Evolutionary conservation across 2,113 vertebrate genomes (phyloP), one percentile per base, ranked within the genome.

Genomic region (Sphaerodactylus townsendi): DNA sequence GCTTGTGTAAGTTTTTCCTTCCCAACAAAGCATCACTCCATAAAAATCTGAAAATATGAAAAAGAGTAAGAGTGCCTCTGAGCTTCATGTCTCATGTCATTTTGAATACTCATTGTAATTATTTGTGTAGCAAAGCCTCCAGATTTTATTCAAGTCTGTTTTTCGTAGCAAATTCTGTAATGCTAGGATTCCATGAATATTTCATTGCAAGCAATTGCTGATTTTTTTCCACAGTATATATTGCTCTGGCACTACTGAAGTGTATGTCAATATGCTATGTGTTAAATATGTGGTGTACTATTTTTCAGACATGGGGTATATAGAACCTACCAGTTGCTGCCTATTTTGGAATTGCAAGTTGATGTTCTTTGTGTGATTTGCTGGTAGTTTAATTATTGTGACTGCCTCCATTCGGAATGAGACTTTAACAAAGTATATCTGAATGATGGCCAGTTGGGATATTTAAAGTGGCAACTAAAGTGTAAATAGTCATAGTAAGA

Each of bases 191-290:
- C 66, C 19, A 28, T 41, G 21, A 44, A 33, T 33, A 19, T 72
- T 62, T 56, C n/a, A 48, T 64, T 72, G 6, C n/a, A 59, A 48
- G 53, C 41, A 35, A 21, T 71, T 78, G 83, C 33, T 48, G 5
- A 64, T 23, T 25, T 37, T 39, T 44, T 17, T 65, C 25, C 19
- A 59, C 53, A 64, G 21, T 64, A 14, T 50, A 28, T 37, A 25
- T n/a, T 65, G 56, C 28, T 56, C 14, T 62, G 28, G 2, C 35
- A 74, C 3, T 68, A 56, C 19, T 41, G 13, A 48, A 53, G 48
- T 74, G 37, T n/a, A 35, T 1, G 25, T 44, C 91, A 91, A 83
- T 77, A 37, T 0, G 72, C 53, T 82, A 77, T 88, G 77, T 87
- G 56, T 83, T 89, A 73, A 50, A 59, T 77, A 75, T 85, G 35